A percentile compares a stretch with the other conserved stretches of the same genome.
Conservation (phyloP, 1,140 invertebrate species). For the Scaptodrosophila lebanonensis region DNA sequence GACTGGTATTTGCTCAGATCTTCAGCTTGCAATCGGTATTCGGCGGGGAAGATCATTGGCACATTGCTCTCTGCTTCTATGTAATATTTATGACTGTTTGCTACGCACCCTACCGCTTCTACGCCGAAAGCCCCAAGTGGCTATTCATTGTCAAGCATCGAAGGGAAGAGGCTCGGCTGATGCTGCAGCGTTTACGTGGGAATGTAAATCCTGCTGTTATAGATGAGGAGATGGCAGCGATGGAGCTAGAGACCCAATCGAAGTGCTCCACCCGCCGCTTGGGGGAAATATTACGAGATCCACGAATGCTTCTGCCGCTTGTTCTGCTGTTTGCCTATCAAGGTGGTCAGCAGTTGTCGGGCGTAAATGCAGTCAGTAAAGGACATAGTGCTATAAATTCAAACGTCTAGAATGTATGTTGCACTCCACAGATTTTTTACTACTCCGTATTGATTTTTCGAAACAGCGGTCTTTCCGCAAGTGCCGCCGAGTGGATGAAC, state of each 20-base stretch:
- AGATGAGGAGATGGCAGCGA: conserved; percentile 76
- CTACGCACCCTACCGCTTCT: conserved; percentile 79
- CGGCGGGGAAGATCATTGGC: conserved; percentile 82
- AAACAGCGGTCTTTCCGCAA: conserved; percentile 79
- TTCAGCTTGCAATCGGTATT: conserved; percentile 47
- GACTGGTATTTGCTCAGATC: conserved; percentile 87
- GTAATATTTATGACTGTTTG: conserved; percentile 79
- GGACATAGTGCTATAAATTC: background rate
- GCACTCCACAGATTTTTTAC: conserved; percentile 82
- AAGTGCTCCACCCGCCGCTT: conserved; percentile 77
- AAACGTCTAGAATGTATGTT: background rate
- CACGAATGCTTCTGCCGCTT: conserved; percentile 79
- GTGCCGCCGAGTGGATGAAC: conserved; percentile 81
- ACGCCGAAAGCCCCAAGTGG: conserved; percentile 92
- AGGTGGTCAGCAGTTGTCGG: conserved; percentile 88
- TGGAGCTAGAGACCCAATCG: conserved; percentile 51
- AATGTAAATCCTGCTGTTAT: conserved; percentile 37
- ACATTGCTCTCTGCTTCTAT: conserved; percentile 83
- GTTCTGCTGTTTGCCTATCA: conserved; percentile 85
- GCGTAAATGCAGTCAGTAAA: conserved; percentile 87
- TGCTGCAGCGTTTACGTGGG: conserved; percentile 70
- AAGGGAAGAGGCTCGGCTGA: conserved; percentile 78
- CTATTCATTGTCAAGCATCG: conserved; percentile 83
- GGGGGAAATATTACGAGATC: conserved; percentile 26
- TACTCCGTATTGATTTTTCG: conserved; percentile 84